Conservation (phyloP, 2,888 invertebrate genomes). For the Aromia moschata region DNA sequence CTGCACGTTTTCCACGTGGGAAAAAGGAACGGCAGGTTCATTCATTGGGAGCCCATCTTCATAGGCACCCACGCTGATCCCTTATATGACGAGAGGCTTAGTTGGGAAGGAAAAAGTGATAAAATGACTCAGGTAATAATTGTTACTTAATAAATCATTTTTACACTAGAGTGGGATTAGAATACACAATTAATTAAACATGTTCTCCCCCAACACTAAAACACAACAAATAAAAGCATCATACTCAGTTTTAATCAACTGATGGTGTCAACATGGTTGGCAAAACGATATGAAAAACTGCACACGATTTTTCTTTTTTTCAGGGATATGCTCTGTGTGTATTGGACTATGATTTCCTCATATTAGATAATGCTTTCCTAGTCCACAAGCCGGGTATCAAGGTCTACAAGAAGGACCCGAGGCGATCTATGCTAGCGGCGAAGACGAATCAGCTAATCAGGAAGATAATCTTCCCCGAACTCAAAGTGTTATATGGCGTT, state of each 20-base stretch:
- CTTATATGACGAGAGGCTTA: conserved; percentile 88
- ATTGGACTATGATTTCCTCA: conserved; percentile 91
- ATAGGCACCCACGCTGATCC: conserved; percentile 91
- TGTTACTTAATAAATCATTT: too few species aligned
- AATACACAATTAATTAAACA: too few species aligned
- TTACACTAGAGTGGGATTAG: too few species aligned
- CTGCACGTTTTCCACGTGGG: conserved; percentile 86
- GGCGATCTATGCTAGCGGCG: conserved; percentile 77
- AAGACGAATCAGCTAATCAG: conserved; percentile 82
- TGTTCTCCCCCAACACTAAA: too few species aligned
- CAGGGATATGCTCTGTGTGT: conserved; percentile 93
- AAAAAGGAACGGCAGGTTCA: conserved; percentile 79
- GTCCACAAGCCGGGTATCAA: conserved; percentile 94
- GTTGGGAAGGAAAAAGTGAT: conserved; percentile 95
- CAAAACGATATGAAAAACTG: too few species aligned
- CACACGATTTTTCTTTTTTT: conserved; percentile 36
- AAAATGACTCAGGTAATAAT: conserved; percentile 98
- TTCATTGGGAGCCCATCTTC: conserved; percentile 94
- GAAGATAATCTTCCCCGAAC: conserved; percentile 83
- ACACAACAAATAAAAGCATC: too few species aligned
- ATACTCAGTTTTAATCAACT: too few species aligned
- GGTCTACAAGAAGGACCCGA: conserved; percentile 79
- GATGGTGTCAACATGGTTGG: too few species aligned
- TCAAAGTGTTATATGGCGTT: conserved; percentile 84
- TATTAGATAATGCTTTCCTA: conserved; percentile 91